Percentiles rank a stretch among this genome's conserved stretches.
phyloP scores from a whole-genome alignment of 2,113 vertebrate species.

The Seriola quinqueradiata region DNA sequence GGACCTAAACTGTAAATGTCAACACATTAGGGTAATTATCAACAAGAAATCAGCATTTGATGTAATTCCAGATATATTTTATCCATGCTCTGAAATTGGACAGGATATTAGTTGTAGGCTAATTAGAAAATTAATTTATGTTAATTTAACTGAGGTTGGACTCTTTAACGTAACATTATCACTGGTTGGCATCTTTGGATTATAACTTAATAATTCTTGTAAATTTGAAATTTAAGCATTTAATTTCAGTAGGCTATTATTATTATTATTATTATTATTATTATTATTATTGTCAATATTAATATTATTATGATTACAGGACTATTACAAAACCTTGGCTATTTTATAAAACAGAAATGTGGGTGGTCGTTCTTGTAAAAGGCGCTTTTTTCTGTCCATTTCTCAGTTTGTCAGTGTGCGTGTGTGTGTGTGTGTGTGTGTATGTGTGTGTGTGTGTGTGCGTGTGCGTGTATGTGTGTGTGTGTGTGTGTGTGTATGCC shows the following conservation, averaged over 20 bases:
- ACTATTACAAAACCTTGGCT: no score
- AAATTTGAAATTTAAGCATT: not conserved
- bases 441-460: not conserved
- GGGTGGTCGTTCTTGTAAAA: slow-evolving; percentile 38
- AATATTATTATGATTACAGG: not conserved
- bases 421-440: slow-evolving; percentile 1
- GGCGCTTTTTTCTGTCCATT: slow-evolving; percentile 1
- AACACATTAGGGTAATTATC: not conserved
- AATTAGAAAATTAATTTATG: not conserved
- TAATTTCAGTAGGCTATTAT: not conserved
- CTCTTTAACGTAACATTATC: not conserved
- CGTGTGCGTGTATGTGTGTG: not conserved
- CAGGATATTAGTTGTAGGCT: not conserved
- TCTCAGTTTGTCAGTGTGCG: not conserved
- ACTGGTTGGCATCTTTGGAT: not conserved
- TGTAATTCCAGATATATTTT: not conserved
- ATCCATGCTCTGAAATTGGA: not conserved
- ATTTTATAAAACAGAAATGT: not conserved
- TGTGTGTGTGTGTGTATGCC: slow-evolving; percentile 36
- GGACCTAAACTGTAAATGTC: not conserved
- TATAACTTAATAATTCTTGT: not conserved
- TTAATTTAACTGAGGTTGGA: not conserved
- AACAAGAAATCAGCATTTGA: not conserved
- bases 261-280: not conserved
- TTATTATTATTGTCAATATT: not conserved